Evolutionary conservation across 2,888 invertebrate genomes (phyloP).

Genomic region (Hypercompe scribonia): DNA sequence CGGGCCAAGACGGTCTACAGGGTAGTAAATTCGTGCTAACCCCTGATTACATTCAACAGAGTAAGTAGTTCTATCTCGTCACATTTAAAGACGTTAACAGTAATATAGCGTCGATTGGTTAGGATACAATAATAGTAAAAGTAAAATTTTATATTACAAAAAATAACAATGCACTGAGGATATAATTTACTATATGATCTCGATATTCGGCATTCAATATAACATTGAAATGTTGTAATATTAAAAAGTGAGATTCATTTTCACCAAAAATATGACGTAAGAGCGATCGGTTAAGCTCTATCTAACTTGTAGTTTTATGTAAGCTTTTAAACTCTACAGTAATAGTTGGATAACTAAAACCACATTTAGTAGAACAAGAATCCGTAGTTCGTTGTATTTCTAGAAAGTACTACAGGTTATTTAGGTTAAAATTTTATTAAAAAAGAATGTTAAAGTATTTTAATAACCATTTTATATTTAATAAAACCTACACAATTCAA

Average conservation of each 20-base stretch:
- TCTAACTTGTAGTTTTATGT: no score
- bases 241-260: not conserved
- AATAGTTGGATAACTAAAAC: no score
- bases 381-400: no score
- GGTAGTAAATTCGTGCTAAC: constrained; percentile 92
- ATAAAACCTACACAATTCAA: not conserved
- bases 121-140: not conserved
- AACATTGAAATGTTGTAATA: not conserved
- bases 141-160: not conserved
- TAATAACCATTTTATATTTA: not conserved
- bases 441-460: no score
- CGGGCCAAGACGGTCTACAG: constrained; percentile 64
- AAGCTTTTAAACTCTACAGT: no score
- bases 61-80: constrained; percentile 85
- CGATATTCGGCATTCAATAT: not conserved
- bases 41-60: constrained; percentile 97
- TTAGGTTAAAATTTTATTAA: no score
- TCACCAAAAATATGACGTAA: not conserved
- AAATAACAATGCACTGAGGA: not conserved
- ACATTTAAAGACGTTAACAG: constrained; percentile 2
- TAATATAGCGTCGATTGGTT: not conserved
- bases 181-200: not conserved
- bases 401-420: no score
- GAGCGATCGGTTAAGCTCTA: no score
- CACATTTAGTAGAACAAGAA: no score